A percentile compares a stretch with the other conserved stretches of the same genome.
phyloP scores from a whole-genome alignment of 1,140 invertebrate genomes.

The Spodoptera frugiperda region DNA sequence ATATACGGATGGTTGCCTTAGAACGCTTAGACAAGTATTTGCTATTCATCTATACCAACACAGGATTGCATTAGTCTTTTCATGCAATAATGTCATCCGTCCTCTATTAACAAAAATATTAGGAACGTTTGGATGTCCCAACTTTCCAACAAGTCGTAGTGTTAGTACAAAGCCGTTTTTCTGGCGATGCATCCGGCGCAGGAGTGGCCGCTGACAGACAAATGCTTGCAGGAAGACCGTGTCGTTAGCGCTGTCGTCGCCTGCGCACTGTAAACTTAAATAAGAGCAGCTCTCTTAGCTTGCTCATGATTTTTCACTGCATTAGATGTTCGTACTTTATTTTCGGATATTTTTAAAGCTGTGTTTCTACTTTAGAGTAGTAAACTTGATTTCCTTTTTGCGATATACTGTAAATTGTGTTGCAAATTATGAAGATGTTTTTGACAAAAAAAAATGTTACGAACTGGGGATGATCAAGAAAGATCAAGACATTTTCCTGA shows the following conservation, averaged over 20 bases:
- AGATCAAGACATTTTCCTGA: too few relatives aligned
- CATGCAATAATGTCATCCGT: too few relatives aligned
- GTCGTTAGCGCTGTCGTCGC: constrained; percentile 82
- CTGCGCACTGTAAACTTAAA: constrained; percentile 74
- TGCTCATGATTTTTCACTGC: constrained; percentile 62
- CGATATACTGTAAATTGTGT: background rate
- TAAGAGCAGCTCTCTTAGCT: constrained; percentile 61
- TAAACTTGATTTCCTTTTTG: background rate
- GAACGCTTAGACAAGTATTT: too few relatives aligned
- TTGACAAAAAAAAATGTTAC: too few relatives aligned
- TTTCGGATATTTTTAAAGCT: constrained; percentile 29
- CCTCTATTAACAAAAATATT: background rate
- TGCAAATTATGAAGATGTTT: background rate
- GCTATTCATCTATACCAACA: too few relatives aligned
- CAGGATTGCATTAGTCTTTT: too few relatives aligned
- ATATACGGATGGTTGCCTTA: too few relatives aligned
- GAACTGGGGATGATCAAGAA: too few relatives aligned
- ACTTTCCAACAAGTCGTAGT: constrained; percentile 38
- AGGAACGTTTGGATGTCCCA: background rate
- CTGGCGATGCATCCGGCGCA: constrained; percentile 71
- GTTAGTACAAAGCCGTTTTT: constrained; percentile 57
- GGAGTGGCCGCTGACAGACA: constrained; percentile 74
- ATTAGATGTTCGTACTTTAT: constrained; percentile 45
- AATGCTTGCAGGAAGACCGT: constrained; percentile 79
- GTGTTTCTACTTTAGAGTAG: background rate